Evolutionary conservation across 2,797 vertebrate species (phyloP).

Genomic region (Aphelocoma californica): DNA sequence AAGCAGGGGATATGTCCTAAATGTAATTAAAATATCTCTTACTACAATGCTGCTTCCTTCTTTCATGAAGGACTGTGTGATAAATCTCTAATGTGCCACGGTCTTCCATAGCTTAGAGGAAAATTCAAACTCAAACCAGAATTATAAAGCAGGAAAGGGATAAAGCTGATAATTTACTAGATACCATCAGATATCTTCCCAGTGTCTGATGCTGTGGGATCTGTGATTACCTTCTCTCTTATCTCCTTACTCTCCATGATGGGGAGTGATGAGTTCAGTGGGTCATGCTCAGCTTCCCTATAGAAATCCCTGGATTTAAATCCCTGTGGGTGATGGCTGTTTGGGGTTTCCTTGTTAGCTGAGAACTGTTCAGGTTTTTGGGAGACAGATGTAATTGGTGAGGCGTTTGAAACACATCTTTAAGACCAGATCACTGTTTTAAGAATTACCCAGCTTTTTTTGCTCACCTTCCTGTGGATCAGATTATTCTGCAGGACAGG

Average conservation of each 20-base stretch:
- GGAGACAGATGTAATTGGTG: background rate
- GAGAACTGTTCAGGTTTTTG: background rate
- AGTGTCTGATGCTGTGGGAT: background rate
- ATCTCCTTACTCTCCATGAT: background rate
- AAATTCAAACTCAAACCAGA: background rate
- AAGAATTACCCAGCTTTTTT: background rate
- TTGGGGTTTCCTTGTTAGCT: background rate
- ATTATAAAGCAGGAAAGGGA: background rate
- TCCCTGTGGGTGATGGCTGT: background rate
- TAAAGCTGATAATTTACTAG: background rate
- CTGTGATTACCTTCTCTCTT: background rate
- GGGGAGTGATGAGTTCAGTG: background rate
- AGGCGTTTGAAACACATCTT: background rate
- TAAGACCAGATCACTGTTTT: background rate
- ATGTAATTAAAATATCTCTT: background rate
- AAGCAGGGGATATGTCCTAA: background rate
- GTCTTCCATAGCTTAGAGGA: background rate
- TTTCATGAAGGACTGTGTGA: background rate
- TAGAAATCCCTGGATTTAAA: background rate
- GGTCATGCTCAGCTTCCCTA: rapidly evolving
- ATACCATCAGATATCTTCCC: background rate
- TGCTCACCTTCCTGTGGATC: background rate
- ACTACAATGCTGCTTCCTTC: background rate
- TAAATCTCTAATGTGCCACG: background rate
- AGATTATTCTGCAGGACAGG: background rate